These are phyloP conservation scores for Mus minutoides DNA, from an alignment of 2,797 vertebrate genomes.

Conservation along the genomic window DNA sequence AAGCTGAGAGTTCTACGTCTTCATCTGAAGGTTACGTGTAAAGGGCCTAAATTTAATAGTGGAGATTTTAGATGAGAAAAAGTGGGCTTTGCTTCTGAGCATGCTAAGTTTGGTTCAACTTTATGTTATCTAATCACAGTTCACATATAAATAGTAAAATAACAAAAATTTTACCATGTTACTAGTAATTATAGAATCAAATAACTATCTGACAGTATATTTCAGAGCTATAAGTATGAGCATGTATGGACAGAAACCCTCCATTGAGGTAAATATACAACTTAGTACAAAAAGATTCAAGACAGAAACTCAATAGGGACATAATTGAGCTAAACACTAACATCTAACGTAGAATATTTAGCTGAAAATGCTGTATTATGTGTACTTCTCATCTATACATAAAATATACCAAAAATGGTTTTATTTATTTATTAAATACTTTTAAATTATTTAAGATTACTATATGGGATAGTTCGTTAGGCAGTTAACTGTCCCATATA, in stretches of 20 bases:
- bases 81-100: neutral
- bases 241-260: neutral
- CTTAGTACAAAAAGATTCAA: conserved; percentile 15
- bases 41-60: neutral
- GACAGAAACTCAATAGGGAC: neutral
- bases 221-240: neutral
- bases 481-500: neutral
- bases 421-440: neutral
- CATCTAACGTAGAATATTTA: neutral
- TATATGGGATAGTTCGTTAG: neutral
- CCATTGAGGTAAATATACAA: neutral
- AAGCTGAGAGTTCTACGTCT: too few species aligned
- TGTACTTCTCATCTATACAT: neutral
- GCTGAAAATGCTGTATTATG: neutral
- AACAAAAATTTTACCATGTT: neutral
- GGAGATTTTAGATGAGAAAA: neutral
- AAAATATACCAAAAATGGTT: neutral
- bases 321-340: neutral
- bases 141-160: neutral
- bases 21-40: neutral
- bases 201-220: neutral
- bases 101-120: neutral
- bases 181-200: neutral
- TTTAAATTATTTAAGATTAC: neutral
- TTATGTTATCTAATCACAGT: neutral